These are phyloP conservation scores for Phalera bucephala DNA, from an alignment of 2,888 invertebrate genomes.

Conservation along the genomic window DNA sequence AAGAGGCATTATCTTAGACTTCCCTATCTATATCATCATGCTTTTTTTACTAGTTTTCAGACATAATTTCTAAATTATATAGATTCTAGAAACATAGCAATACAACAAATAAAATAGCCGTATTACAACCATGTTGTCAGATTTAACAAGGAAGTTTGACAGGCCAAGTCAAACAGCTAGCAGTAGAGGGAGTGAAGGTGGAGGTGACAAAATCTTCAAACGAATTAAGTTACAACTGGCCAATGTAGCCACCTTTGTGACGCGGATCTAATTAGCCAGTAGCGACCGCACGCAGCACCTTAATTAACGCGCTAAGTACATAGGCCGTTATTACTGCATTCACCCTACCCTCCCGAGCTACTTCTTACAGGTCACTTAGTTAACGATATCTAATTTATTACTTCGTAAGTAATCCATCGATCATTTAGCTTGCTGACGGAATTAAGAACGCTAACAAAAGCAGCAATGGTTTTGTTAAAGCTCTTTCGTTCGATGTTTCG, in stretches of 20 bases:
- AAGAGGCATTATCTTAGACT: no score
- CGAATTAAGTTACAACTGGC: no score
- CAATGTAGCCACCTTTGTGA: no score
- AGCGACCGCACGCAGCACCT: conserved; percentile 16
- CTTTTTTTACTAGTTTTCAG: no score
- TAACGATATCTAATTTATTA: not conserved
- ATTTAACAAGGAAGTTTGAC: no score
- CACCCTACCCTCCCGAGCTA: conserved; percentile 2
- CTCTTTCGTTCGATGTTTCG: not conserved
- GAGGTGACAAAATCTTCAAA: no score
- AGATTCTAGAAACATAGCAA: no score
- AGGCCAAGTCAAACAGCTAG: not conserved
- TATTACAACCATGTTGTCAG: no score
- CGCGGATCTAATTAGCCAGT: conserved; percentile 25
- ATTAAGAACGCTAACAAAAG: not conserved
- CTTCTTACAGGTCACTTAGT: conserved; percentile 1
- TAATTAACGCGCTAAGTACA: conserved; percentile 28
- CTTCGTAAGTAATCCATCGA: conserved; percentile 10
- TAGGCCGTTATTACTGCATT: conserved; percentile 20
- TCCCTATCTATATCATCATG: no score
- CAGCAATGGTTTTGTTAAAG: conserved; percentile 9
- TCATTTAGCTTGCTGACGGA: not conserved
- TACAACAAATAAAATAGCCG: no score
- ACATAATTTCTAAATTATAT: no score
- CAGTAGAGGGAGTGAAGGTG: no score